Evolutionary conservation across 1,140 invertebrate species (phyloP), one percentile per base, ranked within the genome.

Genomic region (Drosophila albomicans): DNA sequence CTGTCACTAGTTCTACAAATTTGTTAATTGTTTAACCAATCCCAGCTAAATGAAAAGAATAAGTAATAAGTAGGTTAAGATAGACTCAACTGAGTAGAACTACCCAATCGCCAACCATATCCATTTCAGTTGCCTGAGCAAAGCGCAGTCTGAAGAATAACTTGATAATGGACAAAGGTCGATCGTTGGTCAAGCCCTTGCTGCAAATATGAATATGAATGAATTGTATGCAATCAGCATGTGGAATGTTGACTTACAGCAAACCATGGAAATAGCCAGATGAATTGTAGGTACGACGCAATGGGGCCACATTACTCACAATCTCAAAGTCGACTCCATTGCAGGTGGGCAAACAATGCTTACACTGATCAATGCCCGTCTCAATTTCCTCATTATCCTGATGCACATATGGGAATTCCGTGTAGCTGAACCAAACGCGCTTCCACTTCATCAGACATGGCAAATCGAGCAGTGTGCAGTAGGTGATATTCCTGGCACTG

Each of bases 61-160:
- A n/a, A 15, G 15, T 43, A 13, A n/a, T 25, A 25, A 3, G 1
- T n/a, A 13, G 13, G n/a, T 8, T 38, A 57, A n/a, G 5, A 25
- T n/a, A 43, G 7, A 75, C 67, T 46, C 11, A 54, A 91, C 91
- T 91, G 6, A 91, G 58, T 2, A 91, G 54, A 5, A 91, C 79
- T 13, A 90, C 84, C 90, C 91, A 91, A 78, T 79, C 69, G 25
- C 90, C 82, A 0, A 85, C 81, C 46, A 91, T 72, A 49, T 85
- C 70, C 51, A 79, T 84, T 62, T 78, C 41, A 0, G 87, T 91
- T 5, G 74, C 66, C 48, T 88, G 78, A 1, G 84, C 82, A 58
- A 79, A 91, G 0, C 82, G 76, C 10, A 80, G 32, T 28, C 78
- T 81, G 45, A 88, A 91, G 62, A 77, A 91, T 0, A 91, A 41